phyloP scores from a whole-genome alignment of 2,888 invertebrate genomes.

The Petrolisthes cinctipes region DNA sequence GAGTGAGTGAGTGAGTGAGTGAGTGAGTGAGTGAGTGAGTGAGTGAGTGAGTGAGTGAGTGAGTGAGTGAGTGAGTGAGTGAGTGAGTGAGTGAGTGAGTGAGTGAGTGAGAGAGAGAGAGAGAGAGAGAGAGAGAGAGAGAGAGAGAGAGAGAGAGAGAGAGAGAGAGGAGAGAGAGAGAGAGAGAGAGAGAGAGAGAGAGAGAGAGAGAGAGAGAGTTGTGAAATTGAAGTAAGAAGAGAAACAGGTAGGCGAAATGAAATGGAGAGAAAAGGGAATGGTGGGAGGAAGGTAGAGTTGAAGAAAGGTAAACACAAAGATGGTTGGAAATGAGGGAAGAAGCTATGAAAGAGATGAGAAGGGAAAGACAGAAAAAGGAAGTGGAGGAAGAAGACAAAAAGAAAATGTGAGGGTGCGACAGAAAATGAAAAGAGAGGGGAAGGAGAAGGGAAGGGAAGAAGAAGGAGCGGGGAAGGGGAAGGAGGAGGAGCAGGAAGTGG shows the following conservation, averaged over 20 bases:
- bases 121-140: neutral
- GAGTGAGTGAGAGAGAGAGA: neutral
- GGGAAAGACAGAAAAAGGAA: conserved; percentile 5
- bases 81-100: neutral
- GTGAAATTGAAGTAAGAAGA: neutral
- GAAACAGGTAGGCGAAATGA: neutral
- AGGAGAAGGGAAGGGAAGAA: neutral
- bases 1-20: neutral
- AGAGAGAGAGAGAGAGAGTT: neutral
- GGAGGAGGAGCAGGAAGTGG: neutral
- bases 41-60: neutral
- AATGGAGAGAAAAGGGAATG: neutral
- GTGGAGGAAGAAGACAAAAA: neutral
- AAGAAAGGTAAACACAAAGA: neutral
- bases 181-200: conserved; percentile 10
- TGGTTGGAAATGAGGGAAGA: neutral
- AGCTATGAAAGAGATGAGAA: neutral
- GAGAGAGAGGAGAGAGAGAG: conserved; percentile 2
- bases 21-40: neutral
- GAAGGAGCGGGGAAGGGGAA: neutral
- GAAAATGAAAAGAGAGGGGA: neutral
- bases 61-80: neutral
- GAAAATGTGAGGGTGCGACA: neutral
- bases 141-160: neutral
- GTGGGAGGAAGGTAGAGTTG: neutral